A percentile compares a stretch with the other conserved stretches of the same genome.
Evolutionary conservation across 2,797 vertebrate genomes (phyloP).

Genomic region (Oryzias sinensis): DNA sequence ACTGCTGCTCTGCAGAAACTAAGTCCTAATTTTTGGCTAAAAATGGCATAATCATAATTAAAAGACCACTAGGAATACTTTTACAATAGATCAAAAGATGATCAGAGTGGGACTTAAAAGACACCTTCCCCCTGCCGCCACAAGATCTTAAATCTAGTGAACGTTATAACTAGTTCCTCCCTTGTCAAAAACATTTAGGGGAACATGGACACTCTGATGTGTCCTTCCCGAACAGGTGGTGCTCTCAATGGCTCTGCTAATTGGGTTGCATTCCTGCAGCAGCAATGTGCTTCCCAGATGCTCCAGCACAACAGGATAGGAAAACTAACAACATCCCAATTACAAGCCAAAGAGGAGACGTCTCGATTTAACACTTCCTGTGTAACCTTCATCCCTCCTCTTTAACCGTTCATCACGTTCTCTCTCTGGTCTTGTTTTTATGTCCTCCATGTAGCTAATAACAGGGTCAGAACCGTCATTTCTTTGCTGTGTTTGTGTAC

Average conservation of each 20-base stretch:
- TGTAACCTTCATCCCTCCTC: conserved; percentile 56
- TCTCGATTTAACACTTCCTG: conserved; percentile 67
- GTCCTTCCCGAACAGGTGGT: conserved; percentile 13
- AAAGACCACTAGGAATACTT: no score
- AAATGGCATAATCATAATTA: no score
- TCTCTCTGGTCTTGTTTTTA: conserved; percentile 52
- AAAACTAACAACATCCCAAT: conserved; percentile 69
- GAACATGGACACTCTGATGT: conserved; percentile 15
- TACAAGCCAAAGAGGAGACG: conserved; percentile 61
- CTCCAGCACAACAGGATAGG: conserved; percentile 49
- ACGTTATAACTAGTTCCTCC: conserved; percentile 15
- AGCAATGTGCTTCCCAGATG: conserved; percentile 69
- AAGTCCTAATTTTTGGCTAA: no score
- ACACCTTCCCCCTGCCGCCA: background rate
- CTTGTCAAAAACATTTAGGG: conserved; percentile 11
- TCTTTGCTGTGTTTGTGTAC: conserved; percentile 60
- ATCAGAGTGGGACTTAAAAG: no score
- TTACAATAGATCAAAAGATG: no score
- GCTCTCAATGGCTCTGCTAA: conserved; percentile 50
- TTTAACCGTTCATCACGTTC: conserved; percentile 55
- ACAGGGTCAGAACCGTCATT: conserved; percentile 43
- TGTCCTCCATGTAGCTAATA: conserved; percentile 65
- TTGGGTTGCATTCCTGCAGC: conserved; percentile 52
- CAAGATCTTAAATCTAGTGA: background rate
- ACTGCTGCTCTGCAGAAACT: no score